Percentiles rank a stretch among this genome's conserved stretches.
These are phyloP conservation scores for Rapana venosa DNA, from an alignment of 2,888 invertebrate species.

Conservation along the genomic window DNA sequence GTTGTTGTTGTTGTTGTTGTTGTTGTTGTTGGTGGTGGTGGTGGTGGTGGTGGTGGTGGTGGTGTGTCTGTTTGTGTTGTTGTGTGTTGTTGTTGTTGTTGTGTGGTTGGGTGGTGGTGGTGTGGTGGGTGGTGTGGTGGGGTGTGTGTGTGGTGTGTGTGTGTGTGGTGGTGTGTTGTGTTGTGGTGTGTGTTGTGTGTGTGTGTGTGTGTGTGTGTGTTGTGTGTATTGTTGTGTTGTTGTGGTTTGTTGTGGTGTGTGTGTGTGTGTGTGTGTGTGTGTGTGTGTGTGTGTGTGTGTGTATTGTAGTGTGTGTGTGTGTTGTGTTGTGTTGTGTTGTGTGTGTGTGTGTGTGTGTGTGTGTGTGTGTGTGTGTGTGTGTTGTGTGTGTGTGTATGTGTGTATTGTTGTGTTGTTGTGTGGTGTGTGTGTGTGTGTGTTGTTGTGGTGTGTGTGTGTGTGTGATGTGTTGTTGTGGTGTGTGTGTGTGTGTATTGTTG, in stretches of 20 bases:
- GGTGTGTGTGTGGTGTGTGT: too few relatives aligned
- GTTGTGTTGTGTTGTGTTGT: constrained; percentile 3
- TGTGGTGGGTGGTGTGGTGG: too few relatives aligned
- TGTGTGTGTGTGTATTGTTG: too few relatives aligned
- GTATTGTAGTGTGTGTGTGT: constrained; percentile 2
- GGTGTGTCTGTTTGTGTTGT: background rate
- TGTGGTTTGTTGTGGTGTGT: background rate
- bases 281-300: background rate
- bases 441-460: too few relatives aligned
- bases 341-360: too few relatives aligned
- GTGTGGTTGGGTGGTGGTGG: background rate
- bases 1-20: too few relatives aligned
- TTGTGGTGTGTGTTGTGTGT: background rate
- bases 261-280: background rate
- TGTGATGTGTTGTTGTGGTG: too few relatives aligned
- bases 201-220: background rate
- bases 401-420: too few relatives aligned
- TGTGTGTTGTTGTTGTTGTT: background rate
- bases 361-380: too few relatives aligned
- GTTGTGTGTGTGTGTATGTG: too few relatives aligned
- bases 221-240: background rate
- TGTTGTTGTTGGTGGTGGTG: background rate
- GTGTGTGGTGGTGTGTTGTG: background rate
- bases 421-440: too few relatives aligned
- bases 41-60: background rate